Base-by-base conservation (phyloP, 2,113 vertebrate species). In the Protomyctophum bolini region DNA sequence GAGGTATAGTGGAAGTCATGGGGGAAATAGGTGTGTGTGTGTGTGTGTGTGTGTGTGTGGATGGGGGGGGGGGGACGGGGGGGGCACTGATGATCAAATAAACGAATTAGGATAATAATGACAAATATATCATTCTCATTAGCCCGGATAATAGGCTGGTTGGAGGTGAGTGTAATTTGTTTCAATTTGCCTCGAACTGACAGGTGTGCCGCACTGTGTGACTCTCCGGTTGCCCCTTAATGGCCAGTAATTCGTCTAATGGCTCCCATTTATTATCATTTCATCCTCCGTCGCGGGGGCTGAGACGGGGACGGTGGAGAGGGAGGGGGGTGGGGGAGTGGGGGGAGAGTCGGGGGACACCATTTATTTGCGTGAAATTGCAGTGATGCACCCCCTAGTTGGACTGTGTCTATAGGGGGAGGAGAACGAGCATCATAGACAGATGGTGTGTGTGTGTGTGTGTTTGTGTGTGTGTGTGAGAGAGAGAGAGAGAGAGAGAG, bases 201-300 rank as follows among this genome's bases (percentile, higher is more conserved):
- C 92, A 93, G 92, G 89, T 93, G 91, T 85, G 87, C 76, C 82
- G 83, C 86, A 87, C 82, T 84, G 87, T n/a, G n/a, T 81, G 87
- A 81, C 76, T 90, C 84, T 89, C 83, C 86, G 21, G 84, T 77
- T 88, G 87, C 77, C 89, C 21, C 88, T 90, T 90, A 93, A 93
- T 91, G 91, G 90, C 87, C 86, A 90, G 87, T 93, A 93, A 93
- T 93, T 92, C 87, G 81, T 86, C 85, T 94, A 93, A 93, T 92
- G 91, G 86, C 76, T 67, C 79, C 83, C 93, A 93, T 93, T 92
- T 92, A 91, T 92, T 92, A 90, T 93, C 85, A 91, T 93, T 92
- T 93, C 81, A 90, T n/a, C 87, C 87, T 77, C 86, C 69, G 68
- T 74, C 68, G 75, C 86, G 75, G 84, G n/a, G 59, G 45, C 66